A percentile compares a stretch with the other conserved stretches of the same genome.
Conservation (phyloP, 2,797 vertebrate genomes). For the Mareca strepera region DNA sequence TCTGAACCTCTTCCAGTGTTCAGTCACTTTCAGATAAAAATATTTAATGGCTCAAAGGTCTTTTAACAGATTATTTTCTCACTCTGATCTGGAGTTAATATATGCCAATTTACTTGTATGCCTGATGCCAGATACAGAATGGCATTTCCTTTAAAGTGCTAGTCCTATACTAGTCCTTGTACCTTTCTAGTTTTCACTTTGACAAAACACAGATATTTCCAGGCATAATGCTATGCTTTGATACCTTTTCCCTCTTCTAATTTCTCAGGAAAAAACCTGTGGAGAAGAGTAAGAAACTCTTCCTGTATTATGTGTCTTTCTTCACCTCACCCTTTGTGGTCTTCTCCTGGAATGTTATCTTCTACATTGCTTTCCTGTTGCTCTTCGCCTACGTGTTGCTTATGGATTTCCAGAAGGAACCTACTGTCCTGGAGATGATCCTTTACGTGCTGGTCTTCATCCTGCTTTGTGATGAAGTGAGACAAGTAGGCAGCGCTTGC, state of each 20-base stretch:
- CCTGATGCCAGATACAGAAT: background rate
- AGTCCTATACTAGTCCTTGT: background rate
- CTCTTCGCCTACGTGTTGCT: constrained; percentile 84
- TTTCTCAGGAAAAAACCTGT: constrained; percentile 78
- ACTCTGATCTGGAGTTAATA: background rate
- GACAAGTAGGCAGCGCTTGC: constrained; percentile 77
- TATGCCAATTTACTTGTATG: background rate
- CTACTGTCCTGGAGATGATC: constrained; percentile 78
- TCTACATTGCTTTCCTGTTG: constrained; percentile 83
- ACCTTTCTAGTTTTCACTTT: background rate
- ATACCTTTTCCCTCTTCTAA: background rate
- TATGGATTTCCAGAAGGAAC: constrained; percentile 82
- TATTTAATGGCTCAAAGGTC: background rate
- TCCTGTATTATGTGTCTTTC: constrained; percentile 80
- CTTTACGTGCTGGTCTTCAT: constrained; percentile 84
- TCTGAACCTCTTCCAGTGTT: background rate
- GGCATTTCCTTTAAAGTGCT: background rate
- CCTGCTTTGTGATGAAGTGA: constrained; percentile 84
- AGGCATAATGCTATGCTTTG: background rate
- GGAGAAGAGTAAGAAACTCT: constrained; percentile 74
- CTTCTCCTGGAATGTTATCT: constrained; percentile 85
- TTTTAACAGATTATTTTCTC: background rate
- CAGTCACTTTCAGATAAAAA: background rate
- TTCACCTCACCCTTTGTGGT: constrained; percentile 85
- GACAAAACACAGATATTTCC: background rate